Conservation (phyloP, 2,113 vertebrate genomes). For the Dicaeum eximium region DNA sequence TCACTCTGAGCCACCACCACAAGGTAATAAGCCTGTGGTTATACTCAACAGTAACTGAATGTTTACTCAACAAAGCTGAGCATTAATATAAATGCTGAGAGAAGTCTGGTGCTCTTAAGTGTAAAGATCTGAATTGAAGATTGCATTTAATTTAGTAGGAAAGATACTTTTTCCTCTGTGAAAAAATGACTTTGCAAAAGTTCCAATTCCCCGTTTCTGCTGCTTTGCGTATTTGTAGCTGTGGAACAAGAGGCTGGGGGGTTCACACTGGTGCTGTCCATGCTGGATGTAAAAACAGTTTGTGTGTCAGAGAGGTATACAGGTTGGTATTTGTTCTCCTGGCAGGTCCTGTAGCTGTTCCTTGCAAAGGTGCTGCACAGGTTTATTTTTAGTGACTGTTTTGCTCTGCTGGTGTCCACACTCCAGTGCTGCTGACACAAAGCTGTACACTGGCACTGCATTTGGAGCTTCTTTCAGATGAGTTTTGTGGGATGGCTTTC, state of each 20-base stretch:
- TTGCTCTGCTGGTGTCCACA: neutral
- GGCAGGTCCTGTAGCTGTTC: neutral
- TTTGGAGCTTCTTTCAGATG: neutral
- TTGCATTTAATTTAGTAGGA: neutral
- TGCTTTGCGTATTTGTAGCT: neutral
- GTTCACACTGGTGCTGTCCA: neutral
- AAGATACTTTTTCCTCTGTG: neutral
- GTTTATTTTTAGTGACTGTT: neutral
- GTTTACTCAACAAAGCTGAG: slow-evolving; percentile 6
- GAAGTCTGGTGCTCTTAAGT: neutral
- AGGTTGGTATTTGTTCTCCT: neutral
- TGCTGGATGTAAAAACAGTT: neutral
- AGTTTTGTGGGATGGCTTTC: neutral
- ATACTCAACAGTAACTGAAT: neutral
- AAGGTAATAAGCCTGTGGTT: neutral
- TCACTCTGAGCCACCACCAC: neutral
- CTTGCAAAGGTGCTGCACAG: neutral
- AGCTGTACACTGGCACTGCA: rapidly evolving
- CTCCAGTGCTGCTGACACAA: neutral
- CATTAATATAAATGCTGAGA: neutral
- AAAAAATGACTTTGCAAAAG: neutral
- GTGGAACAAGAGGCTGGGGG: neutral
- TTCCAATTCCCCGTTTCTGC: neutral
- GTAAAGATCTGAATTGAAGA: neutral
- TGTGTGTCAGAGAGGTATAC: neutral